A percentile compares a stretch with the other conserved stretches of the same genome.
phyloP scores from a whole-genome alignment of 2,113 vertebrate genomes.

The Eurystomus gularis region DNA sequence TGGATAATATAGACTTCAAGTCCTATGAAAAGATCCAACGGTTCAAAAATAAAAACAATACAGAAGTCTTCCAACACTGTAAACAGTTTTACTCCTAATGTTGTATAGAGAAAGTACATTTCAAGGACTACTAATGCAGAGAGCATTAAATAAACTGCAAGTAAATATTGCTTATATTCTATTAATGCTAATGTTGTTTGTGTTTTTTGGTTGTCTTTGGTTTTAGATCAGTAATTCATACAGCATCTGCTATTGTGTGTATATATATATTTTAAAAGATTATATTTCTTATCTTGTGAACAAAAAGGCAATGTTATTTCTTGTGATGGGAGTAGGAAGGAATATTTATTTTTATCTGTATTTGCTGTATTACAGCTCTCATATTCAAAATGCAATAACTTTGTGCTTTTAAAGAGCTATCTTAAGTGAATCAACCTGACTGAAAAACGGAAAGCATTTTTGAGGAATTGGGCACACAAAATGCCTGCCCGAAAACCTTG shows the following conservation, averaged over 20 bases:
- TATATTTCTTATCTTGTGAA: background rate
- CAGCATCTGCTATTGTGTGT: background rate
- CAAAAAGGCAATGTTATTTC: background rate
- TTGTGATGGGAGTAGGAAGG: background rate
- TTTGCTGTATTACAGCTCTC: background rate
- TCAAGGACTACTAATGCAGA: background rate
- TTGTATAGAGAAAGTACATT: background rate
- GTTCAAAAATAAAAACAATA: background rate
- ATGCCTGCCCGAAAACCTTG: background rate
- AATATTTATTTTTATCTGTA: background rate
- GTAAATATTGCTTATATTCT: background rate
- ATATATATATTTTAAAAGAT: background rate
- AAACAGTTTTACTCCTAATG: background rate
- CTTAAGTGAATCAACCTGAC: background rate
- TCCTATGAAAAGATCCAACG: background rate
- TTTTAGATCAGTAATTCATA: slow-evolving; percentile 14
- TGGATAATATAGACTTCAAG: background rate
- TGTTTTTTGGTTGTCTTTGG: background rate
- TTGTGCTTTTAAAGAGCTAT: background rate
- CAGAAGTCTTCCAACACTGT: background rate
- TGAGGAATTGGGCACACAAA: background rate
- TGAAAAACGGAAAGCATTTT: background rate
- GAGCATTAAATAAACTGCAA: background rate
- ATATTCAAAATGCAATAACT: background rate
- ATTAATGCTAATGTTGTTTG: background rate